Conservation (phyloP, 2,888 invertebrate species). For the Acanthosoma haemorrhoidale region DNA sequence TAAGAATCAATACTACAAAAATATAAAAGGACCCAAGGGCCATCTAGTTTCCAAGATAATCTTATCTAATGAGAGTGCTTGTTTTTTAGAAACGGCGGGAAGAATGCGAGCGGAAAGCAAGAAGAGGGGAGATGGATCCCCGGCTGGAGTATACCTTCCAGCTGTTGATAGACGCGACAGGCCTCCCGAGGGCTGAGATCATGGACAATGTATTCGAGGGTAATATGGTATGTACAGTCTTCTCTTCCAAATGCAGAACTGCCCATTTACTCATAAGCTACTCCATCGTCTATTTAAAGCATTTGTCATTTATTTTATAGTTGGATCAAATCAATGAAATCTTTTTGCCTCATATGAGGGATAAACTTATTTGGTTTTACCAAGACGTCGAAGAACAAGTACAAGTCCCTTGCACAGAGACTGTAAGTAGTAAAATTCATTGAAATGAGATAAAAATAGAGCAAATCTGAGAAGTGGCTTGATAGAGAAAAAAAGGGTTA, state of each 20-base stretch:
- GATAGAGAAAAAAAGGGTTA: no score
- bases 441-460: no score
- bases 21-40: no score
- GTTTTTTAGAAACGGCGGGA: constrained; percentile 66
- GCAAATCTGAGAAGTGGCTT: no score
- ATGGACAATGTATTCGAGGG: constrained; percentile 89
- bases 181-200: constrained; percentile 72
- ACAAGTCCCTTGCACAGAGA: constrained; percentile 23
- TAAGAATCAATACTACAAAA: no score
- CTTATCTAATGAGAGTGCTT: no score
- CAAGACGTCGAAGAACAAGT: constrained; percentile 69
- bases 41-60: no score
- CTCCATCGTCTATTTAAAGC: no score
- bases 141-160: constrained; percentile 86
- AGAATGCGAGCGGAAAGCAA: constrained; percentile 87
- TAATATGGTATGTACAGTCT: constrained; percentile 62
- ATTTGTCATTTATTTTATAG: constrained; percentile 47
- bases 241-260: background rate
- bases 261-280: background rate
- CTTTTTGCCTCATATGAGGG: constrained; percentile 77
- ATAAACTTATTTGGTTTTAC: constrained; percentile 82
- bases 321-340: constrained; percentile 83
- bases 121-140: constrained; percentile 88
- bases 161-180: constrained; percentile 76
- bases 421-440: no score